phyloP scores from a whole-genome alignment of 2,888 invertebrate species.

The Lysandra coridon region DNA sequence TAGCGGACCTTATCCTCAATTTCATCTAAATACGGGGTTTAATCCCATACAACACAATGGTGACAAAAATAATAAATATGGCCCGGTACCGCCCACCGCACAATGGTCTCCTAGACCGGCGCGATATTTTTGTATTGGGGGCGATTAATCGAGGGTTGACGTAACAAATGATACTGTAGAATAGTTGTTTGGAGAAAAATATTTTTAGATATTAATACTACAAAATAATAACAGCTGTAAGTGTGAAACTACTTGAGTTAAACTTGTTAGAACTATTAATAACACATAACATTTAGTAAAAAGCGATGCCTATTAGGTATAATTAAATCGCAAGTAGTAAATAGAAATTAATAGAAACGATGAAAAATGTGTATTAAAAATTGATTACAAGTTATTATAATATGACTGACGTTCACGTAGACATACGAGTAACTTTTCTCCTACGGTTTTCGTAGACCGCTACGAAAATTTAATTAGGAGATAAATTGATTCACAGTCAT shows the following conservation, averaged over 20 bases:
- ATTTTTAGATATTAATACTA: neutral
- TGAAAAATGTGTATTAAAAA: neutral
- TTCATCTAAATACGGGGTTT: constrained; percentile 78
- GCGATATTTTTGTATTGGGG: constrained; percentile 71
- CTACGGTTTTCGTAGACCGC: neutral
- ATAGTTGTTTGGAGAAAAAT: constrained; percentile 25
- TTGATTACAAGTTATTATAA: neutral
- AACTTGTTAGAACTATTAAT: neutral
- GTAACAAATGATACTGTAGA: constrained; percentile 40
- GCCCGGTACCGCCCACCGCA: constrained; percentile 59
- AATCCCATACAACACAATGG: constrained; percentile 71
- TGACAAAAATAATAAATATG: constrained; percentile 80
- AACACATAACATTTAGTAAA: too few species aligned
- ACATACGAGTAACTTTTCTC: neutral
- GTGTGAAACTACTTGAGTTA: neutral
- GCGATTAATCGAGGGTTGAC: constrained; percentile 69
- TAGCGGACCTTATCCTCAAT: constrained; percentile 77
- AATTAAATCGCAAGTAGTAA: too few species aligned
- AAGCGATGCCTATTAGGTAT: too few species aligned
- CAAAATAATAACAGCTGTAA: neutral
- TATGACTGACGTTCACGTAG: neutral
- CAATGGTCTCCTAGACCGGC: constrained; percentile 52
- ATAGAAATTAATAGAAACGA: neutral
- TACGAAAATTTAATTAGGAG: neutral
- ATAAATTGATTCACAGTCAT: too few species aligned